These are phyloP conservation scores for Drosophila birchii DNA, from an alignment of 2,888 invertebrate species.

Conservation along the genomic window DNA sequence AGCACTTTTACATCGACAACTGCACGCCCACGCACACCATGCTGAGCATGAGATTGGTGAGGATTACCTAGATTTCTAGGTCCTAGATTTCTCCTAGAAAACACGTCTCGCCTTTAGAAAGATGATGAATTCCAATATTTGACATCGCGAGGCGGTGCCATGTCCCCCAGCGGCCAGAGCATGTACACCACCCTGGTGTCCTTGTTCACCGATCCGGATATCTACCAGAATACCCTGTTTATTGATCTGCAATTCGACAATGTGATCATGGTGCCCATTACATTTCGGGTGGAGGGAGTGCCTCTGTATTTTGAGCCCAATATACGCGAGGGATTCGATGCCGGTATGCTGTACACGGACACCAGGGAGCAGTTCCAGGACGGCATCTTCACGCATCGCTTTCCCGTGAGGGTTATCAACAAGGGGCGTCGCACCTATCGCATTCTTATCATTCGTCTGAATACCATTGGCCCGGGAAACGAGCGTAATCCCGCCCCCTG, in stretches of 20 bases:
- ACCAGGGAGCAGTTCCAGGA: slow-evolving; percentile 54
- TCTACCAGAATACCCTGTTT: slow-evolving; percentile 71
- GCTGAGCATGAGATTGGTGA: slow-evolving; percentile 73
- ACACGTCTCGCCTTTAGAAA: slow-evolving; percentile 47
- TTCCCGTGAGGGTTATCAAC: slow-evolving; percentile 69
- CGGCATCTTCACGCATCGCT: slow-evolving; percentile 50
- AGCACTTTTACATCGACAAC: slow-evolving; percentile 78
- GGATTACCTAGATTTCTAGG: too few relatives aligned
- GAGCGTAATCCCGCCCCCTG: slow-evolving; percentile 29
- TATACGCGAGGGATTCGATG: slow-evolving; percentile 67
- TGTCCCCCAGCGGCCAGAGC: slow-evolving; percentile 72
- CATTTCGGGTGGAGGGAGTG: slow-evolving; percentile 73
- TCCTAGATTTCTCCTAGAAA: background rate
- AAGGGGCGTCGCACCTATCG: slow-evolving; percentile 74
- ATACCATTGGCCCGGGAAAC: slow-evolving; percentile 26
- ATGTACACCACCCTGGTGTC: slow-evolving; percentile 69
- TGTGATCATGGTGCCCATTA: slow-evolving; percentile 70
- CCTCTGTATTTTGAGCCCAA: slow-evolving; percentile 79
- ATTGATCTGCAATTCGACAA: slow-evolving; percentile 69
- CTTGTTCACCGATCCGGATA: slow-evolving; percentile 74
- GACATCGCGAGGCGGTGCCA: slow-evolving; percentile 69
- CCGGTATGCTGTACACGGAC: slow-evolving; percentile 69
- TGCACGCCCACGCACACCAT: slow-evolving; percentile 74
- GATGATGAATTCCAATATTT: slow-evolving; percentile 57
- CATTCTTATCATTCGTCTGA: slow-evolving; percentile 66